phyloP scores from a whole-genome alignment of 2,888 invertebrate genomes.

The Caenorhabditis imperialis region DNA sequence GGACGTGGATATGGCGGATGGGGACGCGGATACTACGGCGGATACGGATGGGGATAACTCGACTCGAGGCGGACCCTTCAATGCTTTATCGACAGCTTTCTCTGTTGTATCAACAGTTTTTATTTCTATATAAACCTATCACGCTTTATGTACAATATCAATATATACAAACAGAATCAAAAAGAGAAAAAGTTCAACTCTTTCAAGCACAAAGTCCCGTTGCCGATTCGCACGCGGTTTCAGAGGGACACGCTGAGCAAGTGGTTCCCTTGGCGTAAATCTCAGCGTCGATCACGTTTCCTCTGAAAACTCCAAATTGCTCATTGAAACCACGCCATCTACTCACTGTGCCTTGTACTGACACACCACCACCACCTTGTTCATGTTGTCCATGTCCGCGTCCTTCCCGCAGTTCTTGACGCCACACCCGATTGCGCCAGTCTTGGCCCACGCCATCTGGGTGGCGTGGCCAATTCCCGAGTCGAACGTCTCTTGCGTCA shows the following conservation, averaged over 20 bases:
- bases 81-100: no score
- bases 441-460: constrained; percentile 55
- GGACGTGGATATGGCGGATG: no score
- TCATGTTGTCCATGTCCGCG: constrained; percentile 9
- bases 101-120: no score
- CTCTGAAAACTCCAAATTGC: constrained; percentile 8
- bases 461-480: constrained; percentile 57
- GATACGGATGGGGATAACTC: no score
- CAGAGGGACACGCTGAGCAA: constrained; percentile 29
- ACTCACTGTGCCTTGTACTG: constrained; percentile 46
- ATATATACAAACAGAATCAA: no score
- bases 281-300: constrained; percentile 11
- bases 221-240: constrained; percentile 21
- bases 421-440: constrained; percentile 52
- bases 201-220: constrained; percentile 37
- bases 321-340: background rate
- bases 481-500: constrained; percentile 35
- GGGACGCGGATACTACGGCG: no score
- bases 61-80: no score
- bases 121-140: no score
- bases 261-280: constrained; percentile 31
- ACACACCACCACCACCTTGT: constrained; percentile 47
- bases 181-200: no score
- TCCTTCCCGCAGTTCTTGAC: constrained; percentile 43
- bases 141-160: no score